Evolutionary conservation across 2,113 vertebrate genomes (phyloP), one percentile per base, ranked within the genome.

Genomic region (Theristicus caerulescens): DNA sequence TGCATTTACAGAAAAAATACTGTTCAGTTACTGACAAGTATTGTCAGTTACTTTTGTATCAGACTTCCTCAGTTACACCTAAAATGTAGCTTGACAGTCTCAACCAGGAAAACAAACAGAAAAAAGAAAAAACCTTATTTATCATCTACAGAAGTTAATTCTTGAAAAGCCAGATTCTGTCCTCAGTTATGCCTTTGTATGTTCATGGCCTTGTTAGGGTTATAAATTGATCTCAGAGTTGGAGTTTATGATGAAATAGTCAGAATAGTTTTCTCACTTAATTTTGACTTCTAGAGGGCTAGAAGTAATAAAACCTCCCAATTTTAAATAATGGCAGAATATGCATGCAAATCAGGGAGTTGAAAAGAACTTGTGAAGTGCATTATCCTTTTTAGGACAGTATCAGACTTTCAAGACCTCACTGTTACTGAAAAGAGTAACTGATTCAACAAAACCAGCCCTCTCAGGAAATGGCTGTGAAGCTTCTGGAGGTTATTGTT

Each of bases 251-350:
- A 59, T 54, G 3, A 78, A 88, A 38, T 38, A 10, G 21, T 94
- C 55, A 61, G 57, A 90, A 70, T 29, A 52, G 29, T 82, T 89
- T 72, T 65, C 38, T 85, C 31, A 40, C 46, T 61, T 40, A 64
- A 42, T 73, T 78, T 34, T 76, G 17, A 67, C 29, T 79, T 77
- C 24, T 24, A 51, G 19, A 57, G 64, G 46, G n/a, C 40, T 88
- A 51, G 20, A 82, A 84, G 32, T 69, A 90, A 70, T 80, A 20
- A 40, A 46, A 51, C 7, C 1, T 0, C 1, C 0, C 32, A 16
- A 2, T 71, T 85, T 79, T 52, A 31, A 90, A 32, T 82, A 81
- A 34, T 55, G 46, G 46, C 62, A 34, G 32, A 82, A 29, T 49
- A 38, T 42, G 10, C 26, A 10, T 76, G 38, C 26, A 74, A 34